Evolutionary conservation across 35 echinoderm and acorn worm genomes (phyloP).

Genomic region (Amphiura filiformis): DNA sequence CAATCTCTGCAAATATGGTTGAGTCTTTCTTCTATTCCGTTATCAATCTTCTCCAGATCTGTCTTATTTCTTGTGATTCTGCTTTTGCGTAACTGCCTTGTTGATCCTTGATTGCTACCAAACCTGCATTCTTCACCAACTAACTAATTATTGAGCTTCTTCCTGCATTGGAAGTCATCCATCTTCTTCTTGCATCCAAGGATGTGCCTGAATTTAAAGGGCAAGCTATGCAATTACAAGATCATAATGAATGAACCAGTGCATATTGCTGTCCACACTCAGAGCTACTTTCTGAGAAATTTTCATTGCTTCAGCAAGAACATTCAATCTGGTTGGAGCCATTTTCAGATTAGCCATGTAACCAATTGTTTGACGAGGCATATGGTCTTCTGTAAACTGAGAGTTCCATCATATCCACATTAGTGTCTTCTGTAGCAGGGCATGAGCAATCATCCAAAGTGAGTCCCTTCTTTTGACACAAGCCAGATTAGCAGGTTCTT

Average conservation of each 20-base stretch:
- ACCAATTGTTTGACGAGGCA: slow-evolving; percentile 10
- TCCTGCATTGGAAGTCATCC: slow-evolving; percentile 48
- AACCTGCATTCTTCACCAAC: background rate
- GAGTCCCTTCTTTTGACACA: background rate
- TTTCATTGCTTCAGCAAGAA: slow-evolving; percentile 16
- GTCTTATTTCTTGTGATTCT: background rate
- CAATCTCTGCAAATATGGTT: background rate
- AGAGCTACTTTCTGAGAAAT: slow-evolving; percentile 1
- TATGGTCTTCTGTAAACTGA: background rate
- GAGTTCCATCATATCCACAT: slow-evolving; percentile 44
- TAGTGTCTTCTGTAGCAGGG: background rate
- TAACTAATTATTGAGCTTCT: background rate
- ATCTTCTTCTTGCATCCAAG: slow-evolving; percentile 46
- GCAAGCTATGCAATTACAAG: slow-evolving; percentile 24
- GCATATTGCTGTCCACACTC: slow-evolving; percentile 20
- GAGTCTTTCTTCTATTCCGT: background rate
- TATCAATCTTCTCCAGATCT: background rate
- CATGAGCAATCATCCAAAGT: slow-evolving; percentile 1
- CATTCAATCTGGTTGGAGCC: slow-evolving; percentile 18
- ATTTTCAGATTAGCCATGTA: slow-evolving; percentile 20
- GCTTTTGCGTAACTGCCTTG: background rate
- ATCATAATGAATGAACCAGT: slow-evolving; percentile 6
- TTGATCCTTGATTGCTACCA: background rate
- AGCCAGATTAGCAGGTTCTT: background rate
- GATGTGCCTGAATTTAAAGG: slow-evolving; percentile 35